Base-by-base conservation (phyloP, 2,113 vertebrate genomes). In the Toxotes chatareus region DNA sequence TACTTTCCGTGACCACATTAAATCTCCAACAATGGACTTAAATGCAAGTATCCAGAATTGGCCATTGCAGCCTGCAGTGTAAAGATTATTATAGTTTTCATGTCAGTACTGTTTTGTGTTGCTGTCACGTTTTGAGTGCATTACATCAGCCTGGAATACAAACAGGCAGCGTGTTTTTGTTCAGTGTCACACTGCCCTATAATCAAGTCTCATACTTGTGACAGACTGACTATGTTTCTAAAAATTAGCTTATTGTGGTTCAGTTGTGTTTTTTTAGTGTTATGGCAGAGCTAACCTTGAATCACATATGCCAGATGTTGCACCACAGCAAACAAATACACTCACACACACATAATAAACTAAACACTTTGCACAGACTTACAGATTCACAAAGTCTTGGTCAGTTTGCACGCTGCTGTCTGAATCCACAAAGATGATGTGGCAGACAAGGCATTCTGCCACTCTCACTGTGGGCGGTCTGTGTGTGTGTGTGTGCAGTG, bases 251-350 rank as follows among this genome's bases (percentile, higher is more conserved):
- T 51, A 23, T 59, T 63, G 76, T 75, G 65, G 75, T 66, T 79
- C 23, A 16, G 69, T 51, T 51, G 79, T 77, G 27, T 73, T 57
- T 62, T 32, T 72, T 70, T 47, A 19, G 36, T 32, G 17, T 70
- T 64, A 42, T 13, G 38, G 66, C 67, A 46, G 32, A 87, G 77
- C 76, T 81, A 46, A 57, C 34, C 74, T 60, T 34, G 66, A 66
- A 57, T 77, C 75, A 82, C 59, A 88, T 73, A 76, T 62, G 82
- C 10, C 84, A 60, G 83, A 79, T 55, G 40, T 86, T 81, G 31
- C 78, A 68, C 55, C 31, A 16, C 10, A 42, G 32, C 38, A 72
- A 62, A 78, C 59, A 75, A 56, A 80, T 44, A 74, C 49, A 57
- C 64, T 38, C 73, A 78, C 76, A 49, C 73, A 17, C 63, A 47